Evolutionary conservation across 2,888 invertebrate species (phyloP).

Genomic region (Macaria notata): DNA sequence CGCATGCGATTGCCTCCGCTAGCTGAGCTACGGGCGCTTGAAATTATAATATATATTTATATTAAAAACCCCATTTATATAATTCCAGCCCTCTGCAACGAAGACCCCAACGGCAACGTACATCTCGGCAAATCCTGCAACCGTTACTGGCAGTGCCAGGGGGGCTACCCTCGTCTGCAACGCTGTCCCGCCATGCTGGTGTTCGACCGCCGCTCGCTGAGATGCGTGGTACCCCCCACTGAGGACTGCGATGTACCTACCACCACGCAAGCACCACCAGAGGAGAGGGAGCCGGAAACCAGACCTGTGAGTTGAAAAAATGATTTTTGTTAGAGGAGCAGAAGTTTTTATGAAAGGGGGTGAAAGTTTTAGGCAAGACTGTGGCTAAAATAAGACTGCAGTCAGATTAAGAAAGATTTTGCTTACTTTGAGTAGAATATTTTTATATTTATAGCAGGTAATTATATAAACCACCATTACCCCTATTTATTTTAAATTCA

Average conservation of each 20-base stretch:
- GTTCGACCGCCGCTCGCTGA: slow-evolving; percentile 90
- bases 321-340: neutral
- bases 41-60: too few species aligned
- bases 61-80: too few species aligned
- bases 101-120: slow-evolving; percentile 95
- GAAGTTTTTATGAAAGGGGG: too few species aligned
- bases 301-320: slow-evolving; percentile 52
- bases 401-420: too few species aligned
- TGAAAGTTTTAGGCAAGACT: too few species aligned
- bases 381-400: too few species aligned
- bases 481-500: too few species aligned
- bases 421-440: too few species aligned
- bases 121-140: slow-evolving; percentile 96
- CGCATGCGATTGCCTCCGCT: too few species aligned
- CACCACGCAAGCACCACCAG: slow-evolving; percentile 85
- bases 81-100: slow-evolving; percentile 91
- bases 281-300: slow-evolving; percentile 70
- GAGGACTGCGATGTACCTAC: slow-evolving; percentile 94
- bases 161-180: slow-evolving; percentile 95
- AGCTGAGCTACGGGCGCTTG: too few species aligned
- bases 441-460: too few species aligned
- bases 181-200: slow-evolving; percentile 95
- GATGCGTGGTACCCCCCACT: slow-evolving; percentile 94
- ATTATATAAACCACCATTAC: too few species aligned
- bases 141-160: slow-evolving; percentile 97